Conservation (phyloP, 2,113 vertebrate genomes). For the Muntiacus muntjak region DNA sequence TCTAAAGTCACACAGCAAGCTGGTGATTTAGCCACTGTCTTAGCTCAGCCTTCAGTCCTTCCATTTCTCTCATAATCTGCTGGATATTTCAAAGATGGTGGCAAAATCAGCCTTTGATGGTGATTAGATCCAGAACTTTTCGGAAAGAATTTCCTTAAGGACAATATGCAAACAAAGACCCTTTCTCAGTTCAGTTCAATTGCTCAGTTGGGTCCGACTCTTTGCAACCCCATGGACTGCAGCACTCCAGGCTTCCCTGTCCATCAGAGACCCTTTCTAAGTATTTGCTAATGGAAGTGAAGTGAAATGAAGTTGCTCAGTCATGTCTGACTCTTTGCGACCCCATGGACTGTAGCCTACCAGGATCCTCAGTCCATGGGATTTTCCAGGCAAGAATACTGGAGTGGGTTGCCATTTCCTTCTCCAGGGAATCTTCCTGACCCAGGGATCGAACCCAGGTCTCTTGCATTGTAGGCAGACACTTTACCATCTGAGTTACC, state of each 20-base stretch:
- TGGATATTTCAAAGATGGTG: not conserved
- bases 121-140: not conserved
- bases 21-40: not conserved
- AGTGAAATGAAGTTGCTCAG: no score
- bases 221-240: not conserved
- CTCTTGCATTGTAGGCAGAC: no score
- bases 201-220: not conserved
- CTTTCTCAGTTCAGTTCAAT: not conserved
- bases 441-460: no score
- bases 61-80: not conserved
- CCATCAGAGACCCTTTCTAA: not conserved
- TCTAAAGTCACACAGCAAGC: not conserved
- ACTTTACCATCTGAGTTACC: no score
- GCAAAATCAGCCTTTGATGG: not conserved
- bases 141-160: not conserved
- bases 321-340: no score
- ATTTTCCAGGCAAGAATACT: no score
- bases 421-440: no score
- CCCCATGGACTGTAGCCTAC: no score
- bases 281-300: not conserved
- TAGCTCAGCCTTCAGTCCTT: not conserved
- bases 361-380: no score
- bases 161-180: not conserved
- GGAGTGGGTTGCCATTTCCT: no score
- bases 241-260: not conserved